A percentile compares a stretch with the other conserved stretches of the same genome.
phyloP scores from a whole-genome alignment of 2,888 invertebrate species.

The Abscondita cerata region DNA sequence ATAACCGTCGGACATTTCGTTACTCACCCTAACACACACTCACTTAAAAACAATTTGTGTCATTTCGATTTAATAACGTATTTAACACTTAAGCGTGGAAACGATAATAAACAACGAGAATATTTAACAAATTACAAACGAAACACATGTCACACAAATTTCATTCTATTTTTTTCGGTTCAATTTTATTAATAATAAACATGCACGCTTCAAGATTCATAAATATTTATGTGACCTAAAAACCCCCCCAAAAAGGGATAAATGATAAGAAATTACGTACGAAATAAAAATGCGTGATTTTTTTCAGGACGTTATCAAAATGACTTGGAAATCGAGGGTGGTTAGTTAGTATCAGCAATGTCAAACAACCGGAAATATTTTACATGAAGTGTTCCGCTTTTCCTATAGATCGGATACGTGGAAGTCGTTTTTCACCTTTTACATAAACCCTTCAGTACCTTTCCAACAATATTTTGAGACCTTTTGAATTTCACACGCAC shows the following conservation, averaged over 20 bases:
- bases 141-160: constrained; percentile 21
- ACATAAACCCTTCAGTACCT: constrained; percentile 21
- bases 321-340: constrained; percentile 33
- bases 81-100: constrained; percentile 6
- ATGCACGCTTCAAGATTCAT: constrained; percentile 25
- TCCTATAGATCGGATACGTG: constrained; percentile 21
- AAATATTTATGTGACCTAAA: constrained; percentile 32
- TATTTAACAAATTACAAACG: background rate
- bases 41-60: constrained; percentile 17
- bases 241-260: constrained; percentile 9
- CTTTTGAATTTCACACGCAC: background rate
- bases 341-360: constrained; percentile 33
- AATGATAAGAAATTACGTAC: constrained; percentile 18
- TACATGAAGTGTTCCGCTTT: constrained; percentile 36
- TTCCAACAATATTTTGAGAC: constrained; percentile 16
- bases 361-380: constrained; percentile 35
- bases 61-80: background rate
- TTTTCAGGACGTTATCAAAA: constrained; percentile 29
- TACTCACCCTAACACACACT: constrained; percentile 19
- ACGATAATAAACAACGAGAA: background rate
- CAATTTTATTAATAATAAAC: constrained; percentile 5
- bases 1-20: constrained; percentile 37
- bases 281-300: constrained; percentile 17
- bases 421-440: constrained; percentile 33
- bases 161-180: constrained; percentile 18